Base-by-base conservation (phyloP, 2,888 invertebrate species). In the Glaucopsyche alexis region DNA sequence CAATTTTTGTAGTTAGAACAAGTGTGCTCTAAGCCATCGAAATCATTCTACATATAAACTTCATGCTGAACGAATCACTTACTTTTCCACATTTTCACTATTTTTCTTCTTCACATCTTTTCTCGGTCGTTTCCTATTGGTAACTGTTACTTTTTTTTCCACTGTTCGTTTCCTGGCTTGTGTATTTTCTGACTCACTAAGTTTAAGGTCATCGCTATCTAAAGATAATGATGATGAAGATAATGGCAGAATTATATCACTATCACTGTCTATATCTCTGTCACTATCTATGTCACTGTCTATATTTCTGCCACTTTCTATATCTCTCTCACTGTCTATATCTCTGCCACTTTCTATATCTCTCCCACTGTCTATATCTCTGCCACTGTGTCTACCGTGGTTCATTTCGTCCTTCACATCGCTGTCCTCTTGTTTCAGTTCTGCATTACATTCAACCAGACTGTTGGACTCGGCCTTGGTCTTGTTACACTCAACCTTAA, bases 31-130 rank as follows among this genome's bases (percentile, higher is more conserved):
- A n/a, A n/a, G n/a, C n/a, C n/a, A n/a, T n/a, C n/a, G n/a, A 29
- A 29, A 29, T 29, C 29, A 29, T 29, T 29, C 29, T 29, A 29
- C 4, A 29, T 29, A 4, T 29, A 29, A 29, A 29, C 29, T 29
- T 29, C 3, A 29, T 29, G 29, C 29, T 42, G 7, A 8, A n/a
- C n/a, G n/a, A 7, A 8, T 42, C 71, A 71, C 60, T 29, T 60
- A 42, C 47, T 71, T 71, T 16, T 47, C 60, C 71, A 64, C 71
- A 9, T 71, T 4, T 29, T 29, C 60, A 2, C 55, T 42, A n/a
- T 60, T 60, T 45, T 8, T 47, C 19, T 64, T 47, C 45, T 47
- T 60, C 7, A 14, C 55, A 14, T 60, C 19, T 45, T 14, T 47
- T 47, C 60, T 71, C 0, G 45, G 45, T 4, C 71, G 19, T 45